phyloP scores from a whole-genome alignment of 1,140 invertebrate genomes.

The Ectropis grisescens region DNA sequence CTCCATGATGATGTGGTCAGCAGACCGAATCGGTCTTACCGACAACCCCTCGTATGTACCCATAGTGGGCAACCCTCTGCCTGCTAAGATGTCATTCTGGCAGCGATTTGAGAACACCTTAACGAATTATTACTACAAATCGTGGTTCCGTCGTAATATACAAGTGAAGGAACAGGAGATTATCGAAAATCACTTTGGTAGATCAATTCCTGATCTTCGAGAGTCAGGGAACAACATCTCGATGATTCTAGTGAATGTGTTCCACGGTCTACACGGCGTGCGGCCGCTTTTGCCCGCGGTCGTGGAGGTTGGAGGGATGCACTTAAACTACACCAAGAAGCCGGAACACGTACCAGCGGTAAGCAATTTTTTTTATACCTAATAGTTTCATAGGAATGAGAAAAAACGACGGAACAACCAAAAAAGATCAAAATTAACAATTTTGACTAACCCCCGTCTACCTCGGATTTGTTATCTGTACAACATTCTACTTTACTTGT shows the following conservation, averaged over 20 bases:
- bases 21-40: slow-evolving; percentile 69
- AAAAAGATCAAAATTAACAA: too few relatives aligned
- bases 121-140: slow-evolving; percentile 24
- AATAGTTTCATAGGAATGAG: too few relatives aligned
- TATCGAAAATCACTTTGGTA: slow-evolving; percentile 49
- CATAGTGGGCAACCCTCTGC: slow-evolving; percentile 52
- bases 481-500: too few relatives aligned
- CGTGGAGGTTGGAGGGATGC: slow-evolving; percentile 71
- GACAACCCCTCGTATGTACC: slow-evolving; percentile 76
- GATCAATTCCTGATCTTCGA: slow-evolving; percentile 40
- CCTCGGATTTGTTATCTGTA: too few relatives aligned
- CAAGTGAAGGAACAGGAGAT: slow-evolving; percentile 46
- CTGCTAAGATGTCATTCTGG: slow-evolving; percentile 68
- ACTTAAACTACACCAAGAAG: slow-evolving; percentile 63
- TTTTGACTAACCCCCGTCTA: too few relatives aligned
- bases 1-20: slow-evolving; percentile 71
- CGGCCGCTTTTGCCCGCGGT: slow-evolving; percentile 70
- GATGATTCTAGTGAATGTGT: slow-evolving; percentile 70
- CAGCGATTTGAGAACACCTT: slow-evolving; percentile 70
- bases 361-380: too few relatives aligned
- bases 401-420: too few relatives aligned
- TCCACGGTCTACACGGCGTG: slow-evolving; percentile 66
- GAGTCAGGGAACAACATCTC: slow-evolving; percentile 54
- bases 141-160: slow-evolving; percentile 30
- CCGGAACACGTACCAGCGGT: slow-evolving; percentile 63